phyloP scores from a whole-genome alignment of 2,797 vertebrate species.

The Urosaurus nigricauda region DNA sequence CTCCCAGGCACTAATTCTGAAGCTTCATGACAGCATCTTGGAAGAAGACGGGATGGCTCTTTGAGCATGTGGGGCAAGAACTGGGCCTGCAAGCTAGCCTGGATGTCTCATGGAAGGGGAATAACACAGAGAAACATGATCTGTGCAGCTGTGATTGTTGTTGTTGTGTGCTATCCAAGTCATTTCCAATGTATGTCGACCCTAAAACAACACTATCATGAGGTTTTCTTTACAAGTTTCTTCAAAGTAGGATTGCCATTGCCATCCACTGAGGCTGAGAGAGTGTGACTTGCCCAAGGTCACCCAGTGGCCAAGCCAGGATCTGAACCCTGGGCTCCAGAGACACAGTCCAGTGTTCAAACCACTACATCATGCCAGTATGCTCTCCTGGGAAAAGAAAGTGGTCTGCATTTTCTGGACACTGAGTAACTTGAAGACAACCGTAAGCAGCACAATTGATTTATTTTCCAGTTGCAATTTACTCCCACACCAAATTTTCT shows the following conservation, averaged over 20 bases:
- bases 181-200: neutral
- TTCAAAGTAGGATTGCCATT: neutral
- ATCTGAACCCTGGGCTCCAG: neutral
- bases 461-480: constrained; percentile 34
- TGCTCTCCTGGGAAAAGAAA: no score
- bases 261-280: neutral
- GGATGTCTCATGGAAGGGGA: no score
- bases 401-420: constrained; percentile 2
- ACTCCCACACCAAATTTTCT: neutral
- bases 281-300: neutral
- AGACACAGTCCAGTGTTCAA: neutral
- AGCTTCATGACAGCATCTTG: neutral
- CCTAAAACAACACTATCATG: neutral
- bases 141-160: neutral
- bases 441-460: neutral
- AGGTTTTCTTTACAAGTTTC: neutral
- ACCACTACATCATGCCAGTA: neutral
- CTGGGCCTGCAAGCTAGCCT: no score
- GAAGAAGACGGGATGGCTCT: neutral
- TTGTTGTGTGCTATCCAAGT: neutral
- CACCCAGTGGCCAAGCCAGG: neutral
- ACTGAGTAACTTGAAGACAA: neutral
- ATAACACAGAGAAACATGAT: no score
- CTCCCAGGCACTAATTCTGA: neutral
- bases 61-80: neutral